phyloP scores from a whole-genome alignment of 2,797 vertebrate genomes.

The Schizothorax lantsangensis region DNA sequence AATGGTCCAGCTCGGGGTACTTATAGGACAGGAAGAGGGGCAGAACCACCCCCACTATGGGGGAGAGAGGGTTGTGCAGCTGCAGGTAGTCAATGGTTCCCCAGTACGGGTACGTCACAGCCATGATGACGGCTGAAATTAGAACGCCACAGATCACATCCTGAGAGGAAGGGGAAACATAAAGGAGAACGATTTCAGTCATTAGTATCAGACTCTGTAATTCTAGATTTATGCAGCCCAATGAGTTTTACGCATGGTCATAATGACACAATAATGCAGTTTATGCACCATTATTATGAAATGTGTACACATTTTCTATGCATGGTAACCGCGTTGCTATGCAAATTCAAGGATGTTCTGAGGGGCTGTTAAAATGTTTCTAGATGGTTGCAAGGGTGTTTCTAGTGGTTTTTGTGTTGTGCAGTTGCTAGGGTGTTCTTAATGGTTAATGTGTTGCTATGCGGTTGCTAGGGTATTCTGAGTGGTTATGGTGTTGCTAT shows the following conservation, averaged over 20 bases:
- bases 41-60: conserved; percentile 75
- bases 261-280: background rate
- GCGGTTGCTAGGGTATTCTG: background rate
- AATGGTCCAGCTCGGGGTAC: conserved; percentile 89
- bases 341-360: background rate
- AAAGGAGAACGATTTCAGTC: background rate
- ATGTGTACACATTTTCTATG: background rate
- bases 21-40: conserved; percentile 87
- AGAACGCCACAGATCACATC: conserved; percentile 89
- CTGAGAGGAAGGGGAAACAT: conserved; percentile 69
- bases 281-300: conserved; percentile 10
- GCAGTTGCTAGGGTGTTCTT: background rate
- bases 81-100: conserved; percentile 83
- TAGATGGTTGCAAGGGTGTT: background rate
- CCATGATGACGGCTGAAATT: conserved; percentile 79
- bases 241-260: background rate
- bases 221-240: background rate
- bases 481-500: background rate
- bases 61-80: conserved; percentile 83
- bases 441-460: background rate
- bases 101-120: conserved; percentile 85
- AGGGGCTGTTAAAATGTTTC: background rate
- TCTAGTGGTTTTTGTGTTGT: background rate
- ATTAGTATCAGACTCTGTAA: background rate
- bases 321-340: background rate